Evolutionary conservation across 2,888 invertebrate genomes (phyloP).

Genomic region (Drosophila basisetae): DNA sequence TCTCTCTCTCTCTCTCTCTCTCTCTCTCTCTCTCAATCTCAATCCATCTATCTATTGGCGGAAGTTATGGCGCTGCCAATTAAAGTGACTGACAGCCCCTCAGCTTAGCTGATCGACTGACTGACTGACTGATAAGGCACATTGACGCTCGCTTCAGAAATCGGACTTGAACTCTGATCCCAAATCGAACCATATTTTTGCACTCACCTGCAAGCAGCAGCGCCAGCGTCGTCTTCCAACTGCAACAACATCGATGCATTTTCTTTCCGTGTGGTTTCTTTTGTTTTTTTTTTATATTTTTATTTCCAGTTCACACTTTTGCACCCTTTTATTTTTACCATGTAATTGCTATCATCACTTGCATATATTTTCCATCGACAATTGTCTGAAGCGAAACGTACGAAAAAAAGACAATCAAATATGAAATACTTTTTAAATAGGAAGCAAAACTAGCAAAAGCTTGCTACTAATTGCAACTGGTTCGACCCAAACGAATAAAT

Average conservation of each 20-base stretch:
- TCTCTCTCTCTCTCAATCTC: neutral
- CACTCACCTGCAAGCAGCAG: slow-evolving; percentile 62
- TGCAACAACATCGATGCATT: slow-evolving; percentile 55
- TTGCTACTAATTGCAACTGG: slow-evolving; percentile 27
- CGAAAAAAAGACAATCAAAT: neutral
- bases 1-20: neutral
- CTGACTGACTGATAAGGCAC: slow-evolving; percentile 25
- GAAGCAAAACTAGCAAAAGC: neutral
- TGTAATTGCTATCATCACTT: slow-evolving; percentile 28
- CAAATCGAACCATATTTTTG: slow-evolving; percentile 20
- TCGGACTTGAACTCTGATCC: slow-evolving; percentile 6
- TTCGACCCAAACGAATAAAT: slow-evolving; percentile 13
- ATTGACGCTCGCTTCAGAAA: slow-evolving; percentile 1
- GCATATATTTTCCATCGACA: neutral
- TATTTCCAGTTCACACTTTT: slow-evolving; percentile 29
- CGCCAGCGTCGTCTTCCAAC: slow-evolving; percentile 49
- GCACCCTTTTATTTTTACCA: slow-evolving; percentile 1
- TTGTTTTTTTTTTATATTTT: slow-evolving; percentile 1
- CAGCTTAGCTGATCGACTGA: slow-evolving; percentile 14
- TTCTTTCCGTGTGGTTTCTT: slow-evolving; percentile 3
- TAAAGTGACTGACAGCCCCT: slow-evolving; percentile 43
- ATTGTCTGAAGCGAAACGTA: slow-evolving; percentile 1
- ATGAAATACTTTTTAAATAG: neutral
- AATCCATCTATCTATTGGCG: slow-evolving; percentile 8
- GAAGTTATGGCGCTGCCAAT: slow-evolving; percentile 46